A percentile compares a stretch with the other conserved stretches of the same genome.
These are phyloP conservation scores for Xanthia togata DNA, from an alignment of 2,888 invertebrate genomes.

Conservation along the genomic window DNA sequence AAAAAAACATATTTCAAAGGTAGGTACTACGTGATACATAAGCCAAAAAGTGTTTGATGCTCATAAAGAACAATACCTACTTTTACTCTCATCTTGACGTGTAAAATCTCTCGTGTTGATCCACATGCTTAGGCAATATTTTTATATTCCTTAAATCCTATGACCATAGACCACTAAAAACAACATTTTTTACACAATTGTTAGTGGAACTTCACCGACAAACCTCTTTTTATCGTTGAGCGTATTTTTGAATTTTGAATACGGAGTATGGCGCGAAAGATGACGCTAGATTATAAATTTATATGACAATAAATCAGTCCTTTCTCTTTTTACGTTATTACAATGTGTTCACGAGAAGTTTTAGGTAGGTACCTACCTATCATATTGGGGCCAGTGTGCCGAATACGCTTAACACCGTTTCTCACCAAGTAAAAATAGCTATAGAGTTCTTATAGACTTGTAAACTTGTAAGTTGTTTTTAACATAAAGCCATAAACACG, in stretches of 20 bases:
- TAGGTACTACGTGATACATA: neutral
- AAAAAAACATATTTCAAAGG: neutral
- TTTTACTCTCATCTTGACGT: neutral
- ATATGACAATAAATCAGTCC: conserved; percentile 65
- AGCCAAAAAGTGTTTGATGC: neutral
- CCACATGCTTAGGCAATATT: neutral
- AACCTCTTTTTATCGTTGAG: conserved; percentile 10
- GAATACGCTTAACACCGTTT: conserved; percentile 63
- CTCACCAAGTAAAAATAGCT: conserved; percentile 53
- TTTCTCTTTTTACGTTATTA: conserved; percentile 66
- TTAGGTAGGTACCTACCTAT: conserved; percentile 52
- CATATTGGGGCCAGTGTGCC: conserved; percentile 59
- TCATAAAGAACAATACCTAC: neutral
- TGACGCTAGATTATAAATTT: conserved; percentile 51
- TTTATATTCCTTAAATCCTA: conserved; percentile 10
- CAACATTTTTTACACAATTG: conserved; percentile 12
- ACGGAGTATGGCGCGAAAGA: conserved; percentile 44
- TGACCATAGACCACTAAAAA: neutral
- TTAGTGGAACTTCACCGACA: neutral
- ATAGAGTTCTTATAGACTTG: conserved; percentile 22
- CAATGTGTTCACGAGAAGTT: conserved; percentile 58
- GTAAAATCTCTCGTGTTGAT: neutral
- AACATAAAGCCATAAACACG: conserved; percentile 30
- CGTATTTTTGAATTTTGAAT: conserved; percentile 47
- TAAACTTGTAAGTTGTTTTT: conserved; percentile 17